Percentiles rank a stretch among this genome's conserved stretches.
Evolutionary conservation across 2,113 vertebrate genomes (phyloP).

Genomic region (Gymnobelideus leadbeateri): DNA sequence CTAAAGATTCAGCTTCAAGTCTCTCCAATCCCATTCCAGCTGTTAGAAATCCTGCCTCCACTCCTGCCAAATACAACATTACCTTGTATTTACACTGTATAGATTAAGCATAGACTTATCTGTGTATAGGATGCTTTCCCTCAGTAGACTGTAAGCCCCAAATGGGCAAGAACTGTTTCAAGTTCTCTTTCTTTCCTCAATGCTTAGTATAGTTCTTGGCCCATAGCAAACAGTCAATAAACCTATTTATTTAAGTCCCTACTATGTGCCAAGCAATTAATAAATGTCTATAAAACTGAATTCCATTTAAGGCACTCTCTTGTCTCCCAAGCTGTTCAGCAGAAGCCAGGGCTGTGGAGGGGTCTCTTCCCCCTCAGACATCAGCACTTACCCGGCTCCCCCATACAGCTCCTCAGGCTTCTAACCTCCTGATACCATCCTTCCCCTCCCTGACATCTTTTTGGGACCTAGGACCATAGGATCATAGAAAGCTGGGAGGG

Average conservation of each 20-base stretch:
- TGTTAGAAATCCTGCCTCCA: no score
- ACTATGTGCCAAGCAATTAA: background rate
- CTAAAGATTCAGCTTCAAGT: no score
- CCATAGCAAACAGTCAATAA: background rate
- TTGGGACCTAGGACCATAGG: background rate
- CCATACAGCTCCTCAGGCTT: background rate
- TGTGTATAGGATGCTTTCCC: background rate
- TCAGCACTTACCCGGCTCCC: background rate
- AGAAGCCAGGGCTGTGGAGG: no score
- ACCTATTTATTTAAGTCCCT: background rate
- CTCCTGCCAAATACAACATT: no score
- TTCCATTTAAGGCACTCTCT: background rate
- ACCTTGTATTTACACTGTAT: background rate
- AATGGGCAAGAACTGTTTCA: no score
- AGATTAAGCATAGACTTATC: background rate
- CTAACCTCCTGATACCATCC: no score
- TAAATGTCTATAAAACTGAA: background rate
- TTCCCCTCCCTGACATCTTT: background rate
- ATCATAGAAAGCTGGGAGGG: background rate
- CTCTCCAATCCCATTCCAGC: no score
- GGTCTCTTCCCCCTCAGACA: no score
- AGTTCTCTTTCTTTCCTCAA: background rate
- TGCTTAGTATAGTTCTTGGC: background rate
- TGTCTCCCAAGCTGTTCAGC: background rate
- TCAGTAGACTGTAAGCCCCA: background rate